Evolutionary conservation across 1,140 invertebrate genomes (phyloP), one percentile per base, ranked within the genome.

Genomic region (Meloidogyne chitwoodi): DNA sequence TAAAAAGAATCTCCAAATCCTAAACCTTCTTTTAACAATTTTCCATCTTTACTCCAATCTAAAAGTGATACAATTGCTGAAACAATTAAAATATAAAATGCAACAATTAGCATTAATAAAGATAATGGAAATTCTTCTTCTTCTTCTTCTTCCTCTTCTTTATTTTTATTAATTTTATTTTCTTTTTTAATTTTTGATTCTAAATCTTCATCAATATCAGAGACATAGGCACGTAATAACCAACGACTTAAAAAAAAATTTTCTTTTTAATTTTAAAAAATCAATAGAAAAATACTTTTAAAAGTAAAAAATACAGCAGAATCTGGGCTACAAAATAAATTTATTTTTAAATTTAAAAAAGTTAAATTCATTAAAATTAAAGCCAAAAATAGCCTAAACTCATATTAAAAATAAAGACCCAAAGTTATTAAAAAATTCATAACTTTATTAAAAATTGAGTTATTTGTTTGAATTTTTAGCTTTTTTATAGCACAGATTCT

Each of bases 1-100:
- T 79, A 79, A 38, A 75, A 80, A n/a, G 75, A 22, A 38, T 79
- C 67, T 14, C 77, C 75, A 71, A 78, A 78, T 0, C 44, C 56
- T 29, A 78, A 27, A 16, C 68, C 68, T 16, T 69, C 12, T 22
- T 22, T 16, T 12, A 31, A 19, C 22, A 41, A 67, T 41, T 67
- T 41, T 31, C 38, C 48, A 8, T 56, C 48, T 56, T 14, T 56
- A 56, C 48, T 56, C 48, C 48, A 71, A 71, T 79, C 78, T n/a
- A 79, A 81, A 29, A 65, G 31, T 44, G 44, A 48, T 22, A 79
- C 71, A 6, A 79, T 68, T 31, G 64, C 6, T 14, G 78, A 70
- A 24, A 80, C 68, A 31, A 79, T 76, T 8, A 68, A 24, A 31
- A 79, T 22, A 34, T 79, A 79, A 44, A 79, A 14, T n/a, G 81